Percentiles rank a stretch among this genome's conserved stretches.
These are phyloP conservation scores for Heterohyrax brucei DNA, from an alignment of 2,797 vertebrate species.

Conservation along the genomic window DNA sequence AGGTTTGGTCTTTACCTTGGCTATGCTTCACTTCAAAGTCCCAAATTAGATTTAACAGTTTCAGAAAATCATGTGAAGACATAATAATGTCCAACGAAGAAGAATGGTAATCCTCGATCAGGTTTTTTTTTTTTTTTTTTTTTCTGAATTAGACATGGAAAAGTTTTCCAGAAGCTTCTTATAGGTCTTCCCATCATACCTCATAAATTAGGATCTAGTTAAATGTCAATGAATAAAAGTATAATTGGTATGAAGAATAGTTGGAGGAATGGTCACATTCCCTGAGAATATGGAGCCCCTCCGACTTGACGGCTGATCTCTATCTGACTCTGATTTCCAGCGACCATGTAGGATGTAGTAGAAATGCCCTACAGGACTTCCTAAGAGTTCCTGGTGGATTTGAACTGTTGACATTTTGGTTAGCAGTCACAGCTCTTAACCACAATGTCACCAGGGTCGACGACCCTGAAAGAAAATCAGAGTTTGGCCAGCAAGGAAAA, in stretches of 20 bases:
- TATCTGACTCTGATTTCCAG: no score
- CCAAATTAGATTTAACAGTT: neutral
- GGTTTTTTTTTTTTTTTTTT: neutral
- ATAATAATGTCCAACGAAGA: neutral
- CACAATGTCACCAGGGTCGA: no score
- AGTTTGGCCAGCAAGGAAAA: neutral
- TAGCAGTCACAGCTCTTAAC: no score
- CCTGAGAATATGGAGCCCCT: neutral
- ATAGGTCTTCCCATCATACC: neutral
- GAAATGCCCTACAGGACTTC: no score
- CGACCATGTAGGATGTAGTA: no score
- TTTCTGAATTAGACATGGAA: neutral
- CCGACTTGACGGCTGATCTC: no score
- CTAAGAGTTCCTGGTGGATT: no score
- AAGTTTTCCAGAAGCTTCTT: neutral
- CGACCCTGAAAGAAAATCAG: neutral
- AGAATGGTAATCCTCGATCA: neutral
- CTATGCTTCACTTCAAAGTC: neutral
- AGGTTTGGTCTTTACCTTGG: neutral
- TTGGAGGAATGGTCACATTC: neutral
- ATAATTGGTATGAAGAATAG: neutral
- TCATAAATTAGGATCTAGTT: neutral
- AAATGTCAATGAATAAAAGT: neutral
- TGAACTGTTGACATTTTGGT: no score
- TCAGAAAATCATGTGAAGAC: neutral